Evolutionary conservation across 2,888 invertebrate species (phyloP), one percentile per base, ranked within the genome.

Genomic region (Autographa gamma): DNA sequence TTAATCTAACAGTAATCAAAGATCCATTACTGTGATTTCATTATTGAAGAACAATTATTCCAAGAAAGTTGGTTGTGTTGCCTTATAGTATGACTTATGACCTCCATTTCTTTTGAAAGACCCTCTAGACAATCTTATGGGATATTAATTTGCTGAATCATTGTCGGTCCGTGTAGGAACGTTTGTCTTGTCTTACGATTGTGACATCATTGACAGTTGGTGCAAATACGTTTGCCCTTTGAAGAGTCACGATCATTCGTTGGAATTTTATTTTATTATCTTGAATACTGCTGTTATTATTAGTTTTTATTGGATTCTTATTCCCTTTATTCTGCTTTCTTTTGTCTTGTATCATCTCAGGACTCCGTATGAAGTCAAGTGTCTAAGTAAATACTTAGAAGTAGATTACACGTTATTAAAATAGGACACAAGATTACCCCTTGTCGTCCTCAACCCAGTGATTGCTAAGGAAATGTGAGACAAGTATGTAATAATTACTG

Each of bases 1-100:
- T 89, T 90, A 89, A 91, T 92, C 91, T 89, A 90, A 87, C 79
- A 79, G 84, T 87, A 85, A 92, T 93, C 90, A 91, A 89, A 92
- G 90, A 89, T 87, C 82, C 88, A 92, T 92, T 92, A 92, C 83
- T 78, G 78, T 70, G 85, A 88, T 90, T 88, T 88, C 82, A 88
- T 91, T 90, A 89, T 91, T 82, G 69, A 81, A 84, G 87, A 91
- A 92, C 89, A 90, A 92, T 91, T 87, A 89, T 82, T 84, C 66
- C 77, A 82, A 75, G 82, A 87, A 87, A 87, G 87, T 85, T 82
- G 83, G 83, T 81, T 85, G 77, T 76, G 77, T 70, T 62, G 73
- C 73, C 67, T 74, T 82, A 60, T 62, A 73, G 69, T 61, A 69
- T 84, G 86, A 87, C 82, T 80, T 87, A 69, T 86, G 84, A 88